A percentile compares a stretch with the other conserved stretches of the same genome.
These are phyloP conservation scores for Drosophila biarmipes DNA, from an alignment of 1,140 invertebrate species.

Conservation along the genomic window DNA sequence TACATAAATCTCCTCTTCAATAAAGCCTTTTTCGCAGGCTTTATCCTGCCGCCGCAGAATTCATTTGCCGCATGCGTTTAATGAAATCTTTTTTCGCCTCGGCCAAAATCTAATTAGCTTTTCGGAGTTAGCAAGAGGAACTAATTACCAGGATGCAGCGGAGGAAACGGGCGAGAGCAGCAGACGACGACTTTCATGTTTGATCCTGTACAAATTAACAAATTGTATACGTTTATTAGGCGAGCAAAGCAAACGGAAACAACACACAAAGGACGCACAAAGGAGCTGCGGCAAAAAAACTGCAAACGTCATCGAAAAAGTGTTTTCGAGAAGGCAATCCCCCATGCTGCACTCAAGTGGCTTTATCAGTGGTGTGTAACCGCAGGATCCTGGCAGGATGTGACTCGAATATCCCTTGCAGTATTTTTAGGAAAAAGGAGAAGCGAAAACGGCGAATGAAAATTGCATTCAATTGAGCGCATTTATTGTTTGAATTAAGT, in stretches of 20 bases:
- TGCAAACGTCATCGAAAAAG: slow-evolving; percentile 78
- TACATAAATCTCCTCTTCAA: slow-evolving; percentile 11
- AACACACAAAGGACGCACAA: slow-evolving; percentile 63
- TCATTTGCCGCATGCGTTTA: slow-evolving; percentile 62
- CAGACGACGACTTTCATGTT: slow-evolving; percentile 62
- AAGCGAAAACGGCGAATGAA: slow-evolving; percentile 68
- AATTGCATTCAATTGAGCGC: slow-evolving; percentile 83
- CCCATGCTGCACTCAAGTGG: slow-evolving; percentile 79
- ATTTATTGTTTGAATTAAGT: slow-evolving; percentile 83
- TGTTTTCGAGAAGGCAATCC: slow-evolving; percentile 41
- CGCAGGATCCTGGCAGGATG: slow-evolving; percentile 52
- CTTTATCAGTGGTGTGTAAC: slow-evolving; percentile 78
- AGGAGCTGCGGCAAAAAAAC: slow-evolving; percentile 49
- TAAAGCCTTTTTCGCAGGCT: slow-evolving; percentile 31
- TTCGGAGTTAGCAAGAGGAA: slow-evolving; percentile 55
- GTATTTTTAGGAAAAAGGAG: slow-evolving; percentile 62
- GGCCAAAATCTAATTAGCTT: slow-evolving; percentile 75
- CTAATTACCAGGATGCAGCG: slow-evolving; percentile 66
- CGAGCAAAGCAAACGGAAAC: slow-evolving; percentile 77
- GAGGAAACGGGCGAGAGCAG: not conserved
- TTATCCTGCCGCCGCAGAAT: slow-evolving; percentile 27
- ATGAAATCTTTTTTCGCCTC: slow-evolving; percentile 70
- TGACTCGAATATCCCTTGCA: slow-evolving; percentile 69
- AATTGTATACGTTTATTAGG: slow-evolving; percentile 82
- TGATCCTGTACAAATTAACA: slow-evolving; percentile 82